Evolutionary conservation across 2,113 vertebrate genomes (phyloP).

Genomic region (Alligator sinensis): DNA sequence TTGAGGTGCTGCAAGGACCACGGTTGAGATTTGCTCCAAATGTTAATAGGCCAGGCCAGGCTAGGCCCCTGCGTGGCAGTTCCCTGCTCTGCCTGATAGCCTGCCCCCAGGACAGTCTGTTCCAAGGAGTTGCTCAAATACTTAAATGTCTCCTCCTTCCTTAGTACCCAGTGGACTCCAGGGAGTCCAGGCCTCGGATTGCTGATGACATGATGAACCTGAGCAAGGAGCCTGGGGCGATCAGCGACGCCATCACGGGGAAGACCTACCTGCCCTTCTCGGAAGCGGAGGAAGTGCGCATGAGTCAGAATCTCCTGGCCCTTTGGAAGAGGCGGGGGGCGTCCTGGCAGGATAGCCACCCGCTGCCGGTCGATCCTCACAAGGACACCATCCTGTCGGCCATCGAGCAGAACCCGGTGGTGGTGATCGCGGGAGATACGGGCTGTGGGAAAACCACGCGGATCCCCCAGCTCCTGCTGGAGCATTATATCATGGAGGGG

Average conservation of each 20-base stretch:
- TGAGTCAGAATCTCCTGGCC: constrained; percentile 82
- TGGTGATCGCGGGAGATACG: constrained; percentile 93
- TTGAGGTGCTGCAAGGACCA: too few relatives aligned
- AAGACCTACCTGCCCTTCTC: constrained; percentile 82
- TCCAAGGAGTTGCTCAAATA: not conserved
- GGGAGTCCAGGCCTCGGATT: constrained; percentile 76
- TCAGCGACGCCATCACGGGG: constrained; percentile 90
- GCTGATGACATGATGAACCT: constrained; percentile 80
- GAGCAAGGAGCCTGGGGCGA: constrained; percentile 72
- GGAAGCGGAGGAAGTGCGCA: constrained; percentile 72
- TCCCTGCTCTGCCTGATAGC: too few relatives aligned
- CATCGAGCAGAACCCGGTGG: constrained; percentile 86
- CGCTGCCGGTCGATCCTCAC: constrained; percentile 89
- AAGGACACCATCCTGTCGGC: constrained; percentile 85
- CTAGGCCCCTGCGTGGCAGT: too few relatives aligned
- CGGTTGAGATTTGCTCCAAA: too few relatives aligned
- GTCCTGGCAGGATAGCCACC: constrained; percentile 71
- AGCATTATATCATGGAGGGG: constrained; percentile 84
- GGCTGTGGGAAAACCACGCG: constrained; percentile 97
- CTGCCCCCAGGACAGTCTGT: too few relatives aligned
- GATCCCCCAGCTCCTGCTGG: constrained; percentile 93
- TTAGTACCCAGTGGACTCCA: constrained; percentile 86
- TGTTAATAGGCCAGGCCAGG: too few relatives aligned
- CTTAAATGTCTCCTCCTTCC: not conserved
- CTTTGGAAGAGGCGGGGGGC: constrained; percentile 84